Base-by-base conservation (phyloP, 1,140 invertebrate species). In the Gonioctena quinquepunctata region DNA sequence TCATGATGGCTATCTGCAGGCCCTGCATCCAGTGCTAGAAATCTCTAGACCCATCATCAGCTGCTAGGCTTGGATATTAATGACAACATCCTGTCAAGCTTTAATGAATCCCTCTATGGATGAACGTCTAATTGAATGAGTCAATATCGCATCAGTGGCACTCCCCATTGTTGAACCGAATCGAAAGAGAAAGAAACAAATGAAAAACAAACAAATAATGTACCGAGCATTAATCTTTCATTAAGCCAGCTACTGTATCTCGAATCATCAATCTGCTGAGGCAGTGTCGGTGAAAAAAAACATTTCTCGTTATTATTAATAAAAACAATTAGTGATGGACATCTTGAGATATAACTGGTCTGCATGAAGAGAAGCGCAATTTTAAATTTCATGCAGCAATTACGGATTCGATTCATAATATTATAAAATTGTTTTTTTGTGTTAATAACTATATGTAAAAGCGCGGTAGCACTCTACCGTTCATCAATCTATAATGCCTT, bases 381-480 rank as follows among this genome's bases (percentile, higher is more conserved):
- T 80, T 80, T 57, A 60, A 73, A 80, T 80, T 80, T 79, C 75
- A 80, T 74, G 77, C 76, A 61, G 22, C 74, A 77, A 79, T 80
- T 80, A 79, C 73, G 71, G 71, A 79, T 79, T 80, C 77, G 78
- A 77, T 75, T 76, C 77, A 76, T 80, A 67, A 72, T 77, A 77
- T 79, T 78, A 76, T 70, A 49, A n/a, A n/a, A 42, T 11, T n/a
- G 33, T 4, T 42, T 42, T 42, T 42, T 42, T 42, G 33, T 42
- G 33, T 42, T 42, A 42, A 42, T 42, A 42, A 42, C 33, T 42
- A 42, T 42, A 42, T 42, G 16, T 42, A 42, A 42, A 42, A 42
- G 7, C 13, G 2, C 16, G 16, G 33, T 42, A 8, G 33, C 33
- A 11, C 11, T 42, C 13, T 42, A 42, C 33, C 33, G 2, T 13